phyloP scores from a whole-genome alignment of 2,888 invertebrate genomes.

The Sarcophaga subvicina region DNA sequence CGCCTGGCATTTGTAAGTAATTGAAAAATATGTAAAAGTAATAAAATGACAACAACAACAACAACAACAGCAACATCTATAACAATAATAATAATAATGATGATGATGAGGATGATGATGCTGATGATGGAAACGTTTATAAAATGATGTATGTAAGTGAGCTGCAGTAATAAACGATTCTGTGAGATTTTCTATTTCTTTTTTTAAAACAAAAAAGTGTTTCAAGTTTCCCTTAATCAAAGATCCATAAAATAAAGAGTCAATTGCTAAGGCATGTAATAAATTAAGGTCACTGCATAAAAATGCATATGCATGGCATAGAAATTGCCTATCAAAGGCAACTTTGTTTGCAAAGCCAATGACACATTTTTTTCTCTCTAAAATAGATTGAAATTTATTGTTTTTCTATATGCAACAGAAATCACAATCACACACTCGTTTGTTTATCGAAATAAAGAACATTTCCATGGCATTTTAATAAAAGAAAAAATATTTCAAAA shows the following conservation, averaged over 20 bases:
- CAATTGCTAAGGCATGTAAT: conserved; percentile 3
- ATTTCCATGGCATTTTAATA: too few relatives aligned
- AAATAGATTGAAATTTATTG: conserved; percentile 41
- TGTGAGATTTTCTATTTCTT: neutral
- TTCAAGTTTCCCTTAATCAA: conserved; percentile 46
- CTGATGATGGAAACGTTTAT: neutral
- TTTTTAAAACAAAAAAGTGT: conserved; percentile 12
- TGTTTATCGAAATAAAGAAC: neutral
- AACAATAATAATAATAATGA: conserved; percentile 35
- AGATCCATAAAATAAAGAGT: conserved; percentile 7
- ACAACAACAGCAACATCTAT: neutral
- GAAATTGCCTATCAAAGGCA: neutral
- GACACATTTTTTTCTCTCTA: neutral
- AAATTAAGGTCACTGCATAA: conserved; percentile 47
- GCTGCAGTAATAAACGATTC: too few relatives aligned
- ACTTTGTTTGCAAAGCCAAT: conserved; percentile 6
- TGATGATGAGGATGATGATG: conserved; percentile 28
- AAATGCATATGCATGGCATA: conserved; percentile 20
- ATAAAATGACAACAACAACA: conserved; percentile 53
- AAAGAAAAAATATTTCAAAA: too few relatives aligned
- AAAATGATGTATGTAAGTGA: too few relatives aligned
- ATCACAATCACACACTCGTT: conserved; percentile 4
- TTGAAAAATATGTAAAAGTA: conserved; percentile 65
- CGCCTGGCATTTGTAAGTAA: conserved; percentile 50
- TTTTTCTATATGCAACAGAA: neutral